phyloP scores from a whole-genome alignment of 2,113 vertebrate genomes.

The Cochlearius cochlearius region DNA sequence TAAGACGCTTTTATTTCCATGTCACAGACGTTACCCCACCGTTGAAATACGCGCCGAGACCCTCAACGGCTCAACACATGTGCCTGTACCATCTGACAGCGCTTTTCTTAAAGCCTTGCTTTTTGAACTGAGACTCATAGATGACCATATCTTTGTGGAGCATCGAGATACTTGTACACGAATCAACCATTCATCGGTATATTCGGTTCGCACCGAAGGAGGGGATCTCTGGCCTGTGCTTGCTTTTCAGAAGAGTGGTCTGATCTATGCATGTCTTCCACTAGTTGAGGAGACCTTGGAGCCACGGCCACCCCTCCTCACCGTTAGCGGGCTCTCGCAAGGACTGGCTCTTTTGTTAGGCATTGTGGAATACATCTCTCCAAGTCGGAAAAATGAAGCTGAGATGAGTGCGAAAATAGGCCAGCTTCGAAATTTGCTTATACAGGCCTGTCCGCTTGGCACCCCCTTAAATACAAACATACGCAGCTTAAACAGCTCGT shows the following conservation, averaged over 20 bases:
- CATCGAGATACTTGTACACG: conserved; percentile 82
- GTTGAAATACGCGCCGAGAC: conserved; percentile 83
- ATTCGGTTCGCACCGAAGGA: conserved; percentile 71
- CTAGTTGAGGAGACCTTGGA: conserved; percentile 83
- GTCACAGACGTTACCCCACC: conserved; percentile 82
- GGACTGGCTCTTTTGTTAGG: conserved; percentile 83
- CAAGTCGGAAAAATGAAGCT: conserved; percentile 75
- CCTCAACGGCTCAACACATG: conserved; percentile 79
- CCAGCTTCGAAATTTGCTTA: conserved; percentile 79
- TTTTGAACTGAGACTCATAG: conserved; percentile 79
- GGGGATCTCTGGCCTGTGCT: conserved; percentile 88
- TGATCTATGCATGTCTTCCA: conserved; percentile 83
- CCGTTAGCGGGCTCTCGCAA: conserved; percentile 83
- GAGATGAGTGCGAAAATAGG: conserved; percentile 77
- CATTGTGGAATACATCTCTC: conserved; percentile 79
- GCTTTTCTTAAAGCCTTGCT: conserved; percentile 84
- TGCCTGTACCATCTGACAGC: conserved; percentile 82
- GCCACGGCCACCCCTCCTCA: conserved; percentile 81
- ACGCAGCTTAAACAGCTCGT: conserved; percentile 52
- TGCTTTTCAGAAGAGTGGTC: conserved; percentile 76
- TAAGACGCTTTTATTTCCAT: background rate
- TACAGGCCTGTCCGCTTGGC: conserved; percentile 88
- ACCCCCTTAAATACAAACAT: conserved; percentile 82
- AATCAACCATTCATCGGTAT: conserved; percentile 75
- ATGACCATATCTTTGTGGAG: conserved; percentile 77